Evolutionary conservation across 2,888 invertebrate species (phyloP), one percentile per base, ranked within the genome.

Genomic region (Scrobipalpa costella): DNA sequence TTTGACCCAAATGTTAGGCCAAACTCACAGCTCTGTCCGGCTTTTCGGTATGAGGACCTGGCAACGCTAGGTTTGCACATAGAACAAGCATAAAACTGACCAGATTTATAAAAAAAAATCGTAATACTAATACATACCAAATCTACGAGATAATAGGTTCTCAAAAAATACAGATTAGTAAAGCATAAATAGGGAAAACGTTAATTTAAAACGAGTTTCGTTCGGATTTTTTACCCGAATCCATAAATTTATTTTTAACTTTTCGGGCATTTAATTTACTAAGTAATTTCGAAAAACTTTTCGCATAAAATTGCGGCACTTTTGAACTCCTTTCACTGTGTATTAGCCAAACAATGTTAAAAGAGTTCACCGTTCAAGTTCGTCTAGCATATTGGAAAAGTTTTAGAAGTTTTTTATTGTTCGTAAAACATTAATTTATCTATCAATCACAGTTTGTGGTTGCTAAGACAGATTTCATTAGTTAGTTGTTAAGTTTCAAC

Each of bases 201-300:
- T 7, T n/a, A n/a, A n/a, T 44, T 44, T n/a, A 2, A 44, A 44
- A 44, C 6, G 44, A 44, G 44, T 44, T 44, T 44, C 15, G 1
- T 44, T 44, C 9, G 44, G 15, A 7, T 44, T n/a, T 5, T 44
- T 44, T 44, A 15, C 9, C 11, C 44, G 15, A 44, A 15, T 44
- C n/a, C 44, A 44, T 44, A 3, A 27, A 65, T 61, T 9, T n/a
- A 15, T 50, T n/a, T 61, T 64, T 63, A 57, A 58, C 58, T 57
- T 58, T 11, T 21, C 7, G 21, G 17, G 21, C 17, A 17, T 36
- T 52, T 52, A 52, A 50, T 52, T 61, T 62, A 27, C n/a, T 44
- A 44, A 15, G 44, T 44, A 44, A 44, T 44, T 44, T 44, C n/a
- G n/a, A 44, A 0, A 44, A 44, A 44, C n/a, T 44, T 44, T 44